Conservation (phyloP, 2,113 vertebrate species). For the Dicrurus megarhynchus region DNA sequence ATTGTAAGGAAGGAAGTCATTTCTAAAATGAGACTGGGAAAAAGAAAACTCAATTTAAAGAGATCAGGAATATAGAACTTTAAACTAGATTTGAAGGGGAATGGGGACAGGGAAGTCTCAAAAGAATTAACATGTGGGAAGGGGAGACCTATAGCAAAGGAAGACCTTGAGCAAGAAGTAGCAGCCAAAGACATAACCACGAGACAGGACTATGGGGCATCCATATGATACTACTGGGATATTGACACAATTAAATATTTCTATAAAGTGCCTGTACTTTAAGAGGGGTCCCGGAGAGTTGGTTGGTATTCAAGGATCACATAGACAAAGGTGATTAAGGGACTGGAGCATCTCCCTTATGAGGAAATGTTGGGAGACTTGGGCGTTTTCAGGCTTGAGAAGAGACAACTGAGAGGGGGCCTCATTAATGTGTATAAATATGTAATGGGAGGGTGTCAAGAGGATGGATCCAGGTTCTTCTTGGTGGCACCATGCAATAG, state of each 20-base stretch:
- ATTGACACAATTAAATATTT: background rate
- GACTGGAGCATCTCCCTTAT: background rate
- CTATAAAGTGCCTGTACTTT: background rate
- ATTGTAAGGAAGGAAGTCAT: background rate
- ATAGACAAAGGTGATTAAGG: background rate
- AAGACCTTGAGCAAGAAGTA: background rate
- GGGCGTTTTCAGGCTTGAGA: background rate
- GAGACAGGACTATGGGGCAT: background rate
- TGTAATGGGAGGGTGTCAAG: background rate
- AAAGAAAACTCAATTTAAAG: background rate
- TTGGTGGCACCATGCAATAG: fast-evolving
- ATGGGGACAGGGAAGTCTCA: background rate
- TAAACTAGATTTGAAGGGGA: background rate
- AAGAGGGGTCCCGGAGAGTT: background rate
- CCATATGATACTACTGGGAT: too few relatives aligned
- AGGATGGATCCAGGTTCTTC: too few relatives aligned
- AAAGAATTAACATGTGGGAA: background rate
- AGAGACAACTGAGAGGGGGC: background rate
- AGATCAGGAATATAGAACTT: background rate
- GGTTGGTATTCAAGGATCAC: background rate
- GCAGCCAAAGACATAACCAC: background rate
- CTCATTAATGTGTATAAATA: background rate
- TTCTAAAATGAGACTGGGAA: background rate
- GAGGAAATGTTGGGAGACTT: background rate
- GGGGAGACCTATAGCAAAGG: background rate